Evolutionary conservation across 2,888 invertebrate species (phyloP), one percentile per base, ranked within the genome.

Genomic region (Patella pellucida): DNA sequence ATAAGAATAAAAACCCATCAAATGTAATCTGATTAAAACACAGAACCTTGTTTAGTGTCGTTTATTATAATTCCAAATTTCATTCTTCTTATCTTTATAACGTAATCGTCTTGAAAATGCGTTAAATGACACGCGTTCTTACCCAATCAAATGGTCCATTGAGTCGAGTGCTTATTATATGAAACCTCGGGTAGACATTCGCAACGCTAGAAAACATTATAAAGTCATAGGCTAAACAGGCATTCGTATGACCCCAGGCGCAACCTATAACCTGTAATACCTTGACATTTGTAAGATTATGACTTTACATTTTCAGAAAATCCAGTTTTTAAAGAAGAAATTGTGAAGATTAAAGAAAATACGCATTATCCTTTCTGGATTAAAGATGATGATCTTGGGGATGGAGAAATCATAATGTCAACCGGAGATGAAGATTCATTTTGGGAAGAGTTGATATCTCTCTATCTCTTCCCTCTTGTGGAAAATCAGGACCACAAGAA

Each of bases 361-460:
- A 14, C 19, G 19, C 19, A 62, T 3, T 19, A 11, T 23, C 84
- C 84, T 0, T 79, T 75, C 70, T 86, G 86, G 86, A 80, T 83
- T 23, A 69, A 80, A 11, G 85, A 85, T 27, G 70, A 74, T 9
- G 81, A 81, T 50, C 72, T 85, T 2, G 78, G 74, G 14, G 62
- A 15, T 16, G 62, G 62, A 12, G 62, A 62, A 4, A 62, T 62
- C 3, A 9, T 23, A 14, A 12, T 12, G 19, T 92, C 98, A 76
- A 52, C 68, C n/a, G 3, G 54, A 80, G 93, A 95, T 77, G 98
- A 99, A 92, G 93, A 95, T 79, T 92, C 93, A 75, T 99, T 99
- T 92, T 99, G 98, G 98, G 95, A 95, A 90, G 97, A 98, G 85
- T 92, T 99, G 73, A 94, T 99, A 82, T 96, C 95, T 79, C 96